Base-by-base conservation (phyloP, 2,888 invertebrate species). In the Phortica magna region DNA sequence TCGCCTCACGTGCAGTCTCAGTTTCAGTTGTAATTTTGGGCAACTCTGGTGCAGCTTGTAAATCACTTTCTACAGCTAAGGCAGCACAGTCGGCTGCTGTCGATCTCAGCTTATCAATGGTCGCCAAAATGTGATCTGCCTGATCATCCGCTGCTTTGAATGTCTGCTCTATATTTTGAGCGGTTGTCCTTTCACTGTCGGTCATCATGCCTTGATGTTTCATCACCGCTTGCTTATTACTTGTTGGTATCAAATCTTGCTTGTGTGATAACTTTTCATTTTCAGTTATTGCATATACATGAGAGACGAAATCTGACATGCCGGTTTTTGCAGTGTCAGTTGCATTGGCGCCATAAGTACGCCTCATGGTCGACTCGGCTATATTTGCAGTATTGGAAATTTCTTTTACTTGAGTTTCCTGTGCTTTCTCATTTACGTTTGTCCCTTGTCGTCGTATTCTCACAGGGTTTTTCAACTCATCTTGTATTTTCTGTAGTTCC, bases 1-100 rank as follows among this genome's bases (percentile, higher is more conserved):
- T 71, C 0, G 78, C 64, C 14, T 68, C 53, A 4, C 76, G 65
- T n/a, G 78, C 76, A 10, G 73, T 67, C 59, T 76, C 76, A 1
- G 73, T 39, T 73, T 73, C 55, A 10, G n/a, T 4, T 4, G 31
- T 31, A 4, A 1, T 1, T 1, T 31, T 0, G 3, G 31, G 31
- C 48, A 43, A 14, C 48, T 70, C 48, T 10, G 48, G 14, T 43
- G 42, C n/a, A 42, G 17, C 19, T 1, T n/a, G 2, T 4, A 12
- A 2, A 17, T 14, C 41, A 2, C 0, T 7, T 48, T 12, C 48
- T 6, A 1, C 48, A 2, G 48, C 48, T 48, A 14, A 12, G 48
- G 48, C 48, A 48, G 14, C 48, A 48, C 48, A 48, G 7, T 48
- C 3, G 48, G 48, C 7, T 12, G 48, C 14, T 6, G 14, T 7